phyloP scores from a whole-genome alignment of 2,113 vertebrate genomes.

The Mormoops blainvillei region DNA sequence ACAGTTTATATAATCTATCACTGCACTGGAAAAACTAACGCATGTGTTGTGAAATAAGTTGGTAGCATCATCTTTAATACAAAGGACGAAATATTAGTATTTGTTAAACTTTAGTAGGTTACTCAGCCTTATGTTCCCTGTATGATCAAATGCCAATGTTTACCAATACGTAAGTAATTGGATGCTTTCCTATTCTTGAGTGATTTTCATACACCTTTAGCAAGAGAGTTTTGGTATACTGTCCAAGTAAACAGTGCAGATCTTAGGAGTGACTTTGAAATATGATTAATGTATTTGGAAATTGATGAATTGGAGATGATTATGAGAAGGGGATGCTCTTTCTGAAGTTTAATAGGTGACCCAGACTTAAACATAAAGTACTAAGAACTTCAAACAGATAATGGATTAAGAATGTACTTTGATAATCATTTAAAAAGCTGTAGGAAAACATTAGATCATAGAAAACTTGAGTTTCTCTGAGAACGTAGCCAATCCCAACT shows the following conservation, averaged over 20 bases:
- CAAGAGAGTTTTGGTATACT: background rate
- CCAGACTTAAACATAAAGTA: constrained; percentile 14
- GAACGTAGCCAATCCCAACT: background rate
- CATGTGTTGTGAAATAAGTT: background rate
- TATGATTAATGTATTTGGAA: background rate
- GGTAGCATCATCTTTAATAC: background rate
- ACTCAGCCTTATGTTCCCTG: background rate
- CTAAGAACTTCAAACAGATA: background rate
- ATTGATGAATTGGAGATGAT: background rate
- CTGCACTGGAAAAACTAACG: background rate
- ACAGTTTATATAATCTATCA: background rate
- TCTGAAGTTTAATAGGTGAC: background rate
- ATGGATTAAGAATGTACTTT: background rate
- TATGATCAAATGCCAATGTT: background rate
- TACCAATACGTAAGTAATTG: background rate
- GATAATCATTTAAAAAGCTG: background rate
- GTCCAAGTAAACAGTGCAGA: background rate
- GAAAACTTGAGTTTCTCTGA: background rate
- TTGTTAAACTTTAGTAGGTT: background rate
- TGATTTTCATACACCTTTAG: background rate
- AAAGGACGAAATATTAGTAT: background rate
- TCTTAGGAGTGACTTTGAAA: background rate
- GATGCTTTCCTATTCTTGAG: background rate
- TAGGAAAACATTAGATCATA: background rate
- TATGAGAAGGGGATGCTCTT: background rate